A percentile compares a stretch with the other conserved stretches of the same genome.
phyloP scores from a whole-genome alignment of 2,797 vertebrate genomes.

The Avahi laniger region DNA sequence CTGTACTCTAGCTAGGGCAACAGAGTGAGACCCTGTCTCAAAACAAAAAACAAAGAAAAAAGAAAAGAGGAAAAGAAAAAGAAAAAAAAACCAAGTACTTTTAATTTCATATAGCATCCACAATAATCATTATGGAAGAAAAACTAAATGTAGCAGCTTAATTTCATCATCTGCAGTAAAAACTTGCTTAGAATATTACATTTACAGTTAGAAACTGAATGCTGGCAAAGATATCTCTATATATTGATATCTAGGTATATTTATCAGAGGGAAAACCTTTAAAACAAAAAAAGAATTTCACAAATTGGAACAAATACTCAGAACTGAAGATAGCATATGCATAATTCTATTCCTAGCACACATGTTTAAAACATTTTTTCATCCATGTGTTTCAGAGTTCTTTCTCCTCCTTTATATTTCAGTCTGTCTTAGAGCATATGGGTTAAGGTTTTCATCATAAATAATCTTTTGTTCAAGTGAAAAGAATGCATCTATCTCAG shows the following conservation, averaged over 20 bases:
- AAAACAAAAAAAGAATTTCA: slow-evolving; percentile 58
- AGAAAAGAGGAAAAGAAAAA: too few relatives aligned
- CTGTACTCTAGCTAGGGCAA: background rate
- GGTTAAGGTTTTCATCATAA: slow-evolving; percentile 74
- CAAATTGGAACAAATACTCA: slow-evolving; percentile 72
- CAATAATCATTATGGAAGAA: background rate
- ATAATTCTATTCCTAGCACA: slow-evolving; percentile 24
- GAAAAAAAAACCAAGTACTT: too few relatives aligned
- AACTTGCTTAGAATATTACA: slow-evolving; percentile 20
- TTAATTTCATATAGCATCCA: background rate
- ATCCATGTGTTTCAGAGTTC: slow-evolving; percentile 67
- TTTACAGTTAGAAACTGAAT: background rate
- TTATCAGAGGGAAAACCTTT: slow-evolving; percentile 18
- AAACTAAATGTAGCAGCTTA: background rate
- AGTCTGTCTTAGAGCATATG: background rate
- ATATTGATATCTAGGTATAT: background rate
- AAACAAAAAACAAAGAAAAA: too few relatives aligned
- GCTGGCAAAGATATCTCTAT: background rate
- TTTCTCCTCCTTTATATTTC: slow-evolving; percentile 37
- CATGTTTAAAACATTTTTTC: slow-evolving; percentile 69
- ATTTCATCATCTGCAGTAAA: slow-evolving; percentile 30
- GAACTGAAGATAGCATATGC: background rate
- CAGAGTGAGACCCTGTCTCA: background rate
- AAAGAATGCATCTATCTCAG: slow-evolving; percentile 68
- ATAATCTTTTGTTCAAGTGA: slow-evolving; percentile 76